phyloP scores from a whole-genome alignment of 1,140 invertebrate species.

The Ips typographus region DNA sequence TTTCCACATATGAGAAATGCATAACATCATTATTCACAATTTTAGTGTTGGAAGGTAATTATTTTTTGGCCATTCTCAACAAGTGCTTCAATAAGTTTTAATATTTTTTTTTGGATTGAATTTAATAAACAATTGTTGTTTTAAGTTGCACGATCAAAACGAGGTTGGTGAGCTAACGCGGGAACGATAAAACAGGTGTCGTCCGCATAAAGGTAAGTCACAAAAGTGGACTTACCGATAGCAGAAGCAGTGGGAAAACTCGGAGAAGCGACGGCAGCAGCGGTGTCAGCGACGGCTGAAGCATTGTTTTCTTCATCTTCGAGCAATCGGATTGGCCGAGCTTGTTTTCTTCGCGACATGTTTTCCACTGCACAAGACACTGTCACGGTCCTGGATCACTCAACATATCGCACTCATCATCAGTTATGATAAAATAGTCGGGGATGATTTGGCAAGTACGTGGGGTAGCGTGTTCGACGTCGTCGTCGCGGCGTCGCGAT shows the following conservation, averaged over 20 bases:
- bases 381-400: slow-evolving; percentile 36
- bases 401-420: slow-evolving; percentile 44
- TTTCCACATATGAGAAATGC: too few relatives aligned
- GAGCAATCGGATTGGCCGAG: slow-evolving; percentile 58
- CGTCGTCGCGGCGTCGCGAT: slow-evolving; percentile 50
- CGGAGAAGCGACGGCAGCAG: slow-evolving; percentile 23
- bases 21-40: too few relatives aligned
- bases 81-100: too few relatives aligned
- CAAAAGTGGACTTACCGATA: slow-evolving; percentile 41
- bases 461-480: slow-evolving; percentile 42
- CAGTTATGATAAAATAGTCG: slow-evolving; percentile 42
- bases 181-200: too few relatives aligned
- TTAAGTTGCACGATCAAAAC: too few relatives aligned
- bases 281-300: slow-evolving; percentile 25
- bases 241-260: slow-evolving; percentile 24
- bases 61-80: too few relatives aligned
- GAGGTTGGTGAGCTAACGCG: too few relatives aligned
- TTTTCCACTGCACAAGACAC: slow-evolving; percentile 43
- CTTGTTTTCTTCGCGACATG: slow-evolving; percentile 65
- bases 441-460: slow-evolving; percentile 41
- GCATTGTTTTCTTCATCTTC: slow-evolving; percentile 52
- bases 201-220: too few relatives aligned
- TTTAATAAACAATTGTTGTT: too few relatives aligned
- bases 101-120: too few relatives aligned
- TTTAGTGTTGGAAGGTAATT: too few relatives aligned